A percentile compares a stretch with the other conserved stretches of the same genome.
Evolutionary conservation across 2,888 invertebrate species (phyloP).

Genomic region (Chrysopilus asiliformis): DNA sequence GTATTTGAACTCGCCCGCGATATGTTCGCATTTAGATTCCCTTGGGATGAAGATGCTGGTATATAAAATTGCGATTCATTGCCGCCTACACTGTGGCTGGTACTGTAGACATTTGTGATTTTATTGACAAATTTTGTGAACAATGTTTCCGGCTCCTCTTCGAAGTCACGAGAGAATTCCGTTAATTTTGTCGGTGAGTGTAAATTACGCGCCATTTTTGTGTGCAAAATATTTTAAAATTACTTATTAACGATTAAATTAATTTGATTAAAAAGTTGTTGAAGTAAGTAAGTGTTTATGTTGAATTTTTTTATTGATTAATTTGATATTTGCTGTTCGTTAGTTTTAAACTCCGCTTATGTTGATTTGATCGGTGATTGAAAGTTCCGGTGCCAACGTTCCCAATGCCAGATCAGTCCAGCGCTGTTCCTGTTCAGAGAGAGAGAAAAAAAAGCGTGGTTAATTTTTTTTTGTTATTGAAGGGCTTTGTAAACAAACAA

Average conservation of each 20-base stretch:
- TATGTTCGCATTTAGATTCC: slow-evolving; percentile 6
- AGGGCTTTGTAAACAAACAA: no score
- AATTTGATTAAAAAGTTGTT: slow-evolving; percentile 14
- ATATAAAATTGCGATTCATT: slow-evolving; percentile 20
- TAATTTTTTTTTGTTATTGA: slow-evolving; percentile 4
- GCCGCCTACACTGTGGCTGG: slow-evolving; percentile 33
- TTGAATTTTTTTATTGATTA: slow-evolving; percentile 7
- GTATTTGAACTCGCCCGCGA: slow-evolving; percentile 15
- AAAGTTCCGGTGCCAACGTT: slow-evolving; percentile 32
- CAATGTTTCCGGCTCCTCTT: slow-evolving; percentile 33
- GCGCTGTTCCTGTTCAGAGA: slow-evolving; percentile 56
- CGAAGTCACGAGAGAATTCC: slow-evolving; percentile 51
- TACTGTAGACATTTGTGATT: slow-evolving; percentile 35
- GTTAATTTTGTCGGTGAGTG: slow-evolving; percentile 55
- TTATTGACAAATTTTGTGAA: slow-evolving; percentile 35
- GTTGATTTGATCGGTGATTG: slow-evolving; percentile 32
- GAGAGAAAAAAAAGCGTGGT: no score
- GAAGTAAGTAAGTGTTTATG: slow-evolving; percentile 5
- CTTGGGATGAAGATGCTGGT: background rate
- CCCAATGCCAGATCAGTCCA: slow-evolving; percentile 48
- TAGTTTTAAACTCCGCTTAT: slow-evolving; percentile 30
- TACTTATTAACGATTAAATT: slow-evolving; percentile 4
- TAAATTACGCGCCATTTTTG: slow-evolving; percentile 43
- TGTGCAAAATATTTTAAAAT: slow-evolving; percentile 9
- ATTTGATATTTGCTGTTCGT: no score